A percentile compares a stretch with the other conserved stretches of the same genome.
phyloP scores from a whole-genome alignment of 2,888 invertebrate species.

The Pristionchus exspectatus region DNA sequence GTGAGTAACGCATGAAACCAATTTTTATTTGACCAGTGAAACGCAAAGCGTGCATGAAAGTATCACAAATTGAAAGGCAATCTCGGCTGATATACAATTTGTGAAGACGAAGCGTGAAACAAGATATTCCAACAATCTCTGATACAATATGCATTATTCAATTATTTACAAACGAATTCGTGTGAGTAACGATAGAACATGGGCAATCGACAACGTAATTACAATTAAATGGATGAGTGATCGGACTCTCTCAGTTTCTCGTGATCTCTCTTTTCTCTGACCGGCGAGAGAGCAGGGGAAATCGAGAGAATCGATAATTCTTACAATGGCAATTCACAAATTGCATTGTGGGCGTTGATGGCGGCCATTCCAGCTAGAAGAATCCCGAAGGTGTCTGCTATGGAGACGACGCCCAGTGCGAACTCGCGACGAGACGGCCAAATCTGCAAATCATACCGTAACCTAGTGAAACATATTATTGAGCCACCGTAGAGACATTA shows the following conservation, averaged over 20 bases:
- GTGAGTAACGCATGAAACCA: no score
- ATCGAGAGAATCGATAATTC: neutral
- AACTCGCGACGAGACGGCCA: conserved; percentile 81
- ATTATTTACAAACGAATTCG: neutral
- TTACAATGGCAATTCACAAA: conserved; percentile 81
- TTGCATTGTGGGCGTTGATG: conserved; percentile 87
- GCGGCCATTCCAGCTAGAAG: conserved; percentile 86
- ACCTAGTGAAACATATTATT: neutral
- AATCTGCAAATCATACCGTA: conserved; percentile 60
- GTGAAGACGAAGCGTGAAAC: neutral
- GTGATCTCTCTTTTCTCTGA: neutral
- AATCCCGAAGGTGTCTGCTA: conserved; percentile 86
- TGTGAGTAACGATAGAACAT: no score
- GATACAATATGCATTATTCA: neutral
- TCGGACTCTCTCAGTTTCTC: no score
- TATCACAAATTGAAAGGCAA: neutral
- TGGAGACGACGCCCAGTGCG: conserved; percentile 87
- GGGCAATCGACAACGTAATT: no score
- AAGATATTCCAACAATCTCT: neutral
- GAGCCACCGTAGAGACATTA: no score
- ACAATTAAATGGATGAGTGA: no score
- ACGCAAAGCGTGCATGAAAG: neutral
- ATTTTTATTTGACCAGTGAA: no score
- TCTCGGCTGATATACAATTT: neutral
- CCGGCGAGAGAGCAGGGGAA: neutral